Evolutionary conservation across 2,888 invertebrate genomes (phyloP).

Genomic region (Chrysolina americana): DNA sequence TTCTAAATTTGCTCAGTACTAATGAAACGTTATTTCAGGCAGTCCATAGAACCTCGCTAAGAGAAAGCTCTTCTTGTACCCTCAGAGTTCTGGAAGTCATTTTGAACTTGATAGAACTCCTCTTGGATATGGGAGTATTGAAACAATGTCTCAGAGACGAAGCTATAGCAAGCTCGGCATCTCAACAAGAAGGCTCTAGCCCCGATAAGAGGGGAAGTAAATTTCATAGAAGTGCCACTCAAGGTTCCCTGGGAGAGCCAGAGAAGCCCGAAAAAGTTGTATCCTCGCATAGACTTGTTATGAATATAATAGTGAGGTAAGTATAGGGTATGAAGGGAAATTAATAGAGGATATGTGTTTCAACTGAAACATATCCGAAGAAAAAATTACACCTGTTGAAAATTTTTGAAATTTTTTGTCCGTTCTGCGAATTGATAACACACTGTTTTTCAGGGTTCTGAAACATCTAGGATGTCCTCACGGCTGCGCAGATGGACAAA

Average conservation of each 20-base stretch:
- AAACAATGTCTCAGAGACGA: conserved; percentile 74
- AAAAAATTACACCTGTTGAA: too few species aligned
- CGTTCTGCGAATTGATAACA: too few species aligned
- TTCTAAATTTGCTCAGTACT: too few species aligned
- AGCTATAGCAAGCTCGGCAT: conserved; percentile 61
- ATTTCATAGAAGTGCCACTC: conserved; percentile 52
- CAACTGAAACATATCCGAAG: too few species aligned
- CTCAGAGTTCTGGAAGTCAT: conserved; percentile 93
- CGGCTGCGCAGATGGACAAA: conserved; percentile 89
- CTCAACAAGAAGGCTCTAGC: conserved; percentile 55
- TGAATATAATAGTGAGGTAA: conserved; percentile 79
- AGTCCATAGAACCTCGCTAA: conserved; percentile 87
- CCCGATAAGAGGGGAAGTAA: conserved; percentile 57
- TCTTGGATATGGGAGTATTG: conserved; percentile 91
- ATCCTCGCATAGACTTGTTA: conserved; percentile 80
- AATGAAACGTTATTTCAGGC: conserved; percentile 72
- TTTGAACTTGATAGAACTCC: conserved; percentile 90
- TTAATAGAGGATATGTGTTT: too few species aligned
- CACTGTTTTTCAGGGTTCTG: conserved; percentile 80
- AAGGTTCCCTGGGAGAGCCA: conserved; percentile 64
- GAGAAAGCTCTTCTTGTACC: conserved; percentile 88
- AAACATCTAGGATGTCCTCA: conserved; percentile 95
- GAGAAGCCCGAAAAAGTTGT: conserved; percentile 72
- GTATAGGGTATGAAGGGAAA: background rate
- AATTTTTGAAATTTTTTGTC: too few species aligned